Conservation (phyloP, 2,888 invertebrate species). For the Limnephilus marmoratus region DNA sequence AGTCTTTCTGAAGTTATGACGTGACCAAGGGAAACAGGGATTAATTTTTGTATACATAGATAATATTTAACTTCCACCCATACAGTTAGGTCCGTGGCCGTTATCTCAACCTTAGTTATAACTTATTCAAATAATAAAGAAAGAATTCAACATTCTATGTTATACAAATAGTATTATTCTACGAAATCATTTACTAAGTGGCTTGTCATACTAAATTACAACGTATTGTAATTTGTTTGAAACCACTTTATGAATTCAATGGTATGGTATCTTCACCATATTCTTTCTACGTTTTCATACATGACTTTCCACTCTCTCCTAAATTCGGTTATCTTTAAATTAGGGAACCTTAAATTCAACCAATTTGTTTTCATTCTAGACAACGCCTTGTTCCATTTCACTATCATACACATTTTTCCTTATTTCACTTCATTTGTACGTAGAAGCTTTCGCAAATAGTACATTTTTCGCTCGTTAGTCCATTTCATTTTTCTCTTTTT, state of each 20-base stretch:
- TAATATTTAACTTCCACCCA: not conserved
- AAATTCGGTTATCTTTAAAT: not conserved
- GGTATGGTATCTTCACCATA: not conserved
- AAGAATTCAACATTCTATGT: not conserved
- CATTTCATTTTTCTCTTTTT: not conserved
- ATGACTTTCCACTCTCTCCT: not conserved
- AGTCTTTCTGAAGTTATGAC: too few relatives aligned
- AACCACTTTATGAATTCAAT: not conserved
- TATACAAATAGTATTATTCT: not conserved
- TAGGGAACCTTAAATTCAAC: not conserved
- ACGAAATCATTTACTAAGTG: too few relatives aligned
- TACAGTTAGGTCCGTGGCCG: not conserved
- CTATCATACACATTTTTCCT: constrained; percentile 3
- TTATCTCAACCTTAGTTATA: not conserved
- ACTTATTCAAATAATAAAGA: not conserved
- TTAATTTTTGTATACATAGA: too few relatives aligned
- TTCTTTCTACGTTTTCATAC: not conserved
- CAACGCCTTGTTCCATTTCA: not conserved
- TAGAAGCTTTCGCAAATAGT: not conserved
- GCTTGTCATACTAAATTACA: too few relatives aligned
- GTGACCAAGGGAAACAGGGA: too few relatives aligned
- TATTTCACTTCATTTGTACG: not conserved
- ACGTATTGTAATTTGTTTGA: too few relatives aligned
- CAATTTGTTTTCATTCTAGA: constrained; percentile 3
- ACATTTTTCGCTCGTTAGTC: not conserved